phyloP scores from a whole-genome alignment of 2,113 vertebrate genomes.

The Chelonoidis abingdonii region DNA sequence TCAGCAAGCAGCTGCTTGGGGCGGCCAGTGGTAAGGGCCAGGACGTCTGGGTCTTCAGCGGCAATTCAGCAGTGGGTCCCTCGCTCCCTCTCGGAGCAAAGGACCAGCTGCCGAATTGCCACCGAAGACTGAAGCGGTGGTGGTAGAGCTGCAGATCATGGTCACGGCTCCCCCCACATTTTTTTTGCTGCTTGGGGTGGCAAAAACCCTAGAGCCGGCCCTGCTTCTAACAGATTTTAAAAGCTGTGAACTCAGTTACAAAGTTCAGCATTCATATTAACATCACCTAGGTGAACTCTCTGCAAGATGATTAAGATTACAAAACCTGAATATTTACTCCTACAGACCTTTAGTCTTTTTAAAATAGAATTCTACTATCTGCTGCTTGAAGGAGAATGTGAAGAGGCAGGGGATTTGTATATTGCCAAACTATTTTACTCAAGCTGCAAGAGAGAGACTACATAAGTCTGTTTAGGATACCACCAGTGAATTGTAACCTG shows the following conservation, averaged over 20 bases:
- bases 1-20: too few relatives aligned
- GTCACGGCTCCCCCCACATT: too few relatives aligned
- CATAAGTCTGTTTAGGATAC: background rate
- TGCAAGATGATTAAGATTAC: background rate
- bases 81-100: too few relatives aligned
- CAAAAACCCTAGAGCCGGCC: too few relatives aligned
- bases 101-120: too few relatives aligned
- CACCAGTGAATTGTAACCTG: slow-evolving; percentile 9
- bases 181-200: too few relatives aligned
- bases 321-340: background rate
- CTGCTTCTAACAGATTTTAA: background rate
- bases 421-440: background rate
- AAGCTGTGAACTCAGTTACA: background rate
- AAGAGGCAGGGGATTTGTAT: background rate
- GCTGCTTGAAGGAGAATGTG: background rate
- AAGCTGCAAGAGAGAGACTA: background rate
- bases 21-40: too few relatives aligned
- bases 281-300: background rate
- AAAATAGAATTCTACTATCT: background rate
- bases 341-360: background rate
- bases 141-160: too few relatives aligned
- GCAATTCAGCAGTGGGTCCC: too few relatives aligned
- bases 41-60: too few relatives aligned
- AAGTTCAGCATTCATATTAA: background rate
- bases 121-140: too few relatives aligned